Base-by-base conservation (phyloP, 2,113 vertebrate genomes). In the Philantomba maxwellii region DNA sequence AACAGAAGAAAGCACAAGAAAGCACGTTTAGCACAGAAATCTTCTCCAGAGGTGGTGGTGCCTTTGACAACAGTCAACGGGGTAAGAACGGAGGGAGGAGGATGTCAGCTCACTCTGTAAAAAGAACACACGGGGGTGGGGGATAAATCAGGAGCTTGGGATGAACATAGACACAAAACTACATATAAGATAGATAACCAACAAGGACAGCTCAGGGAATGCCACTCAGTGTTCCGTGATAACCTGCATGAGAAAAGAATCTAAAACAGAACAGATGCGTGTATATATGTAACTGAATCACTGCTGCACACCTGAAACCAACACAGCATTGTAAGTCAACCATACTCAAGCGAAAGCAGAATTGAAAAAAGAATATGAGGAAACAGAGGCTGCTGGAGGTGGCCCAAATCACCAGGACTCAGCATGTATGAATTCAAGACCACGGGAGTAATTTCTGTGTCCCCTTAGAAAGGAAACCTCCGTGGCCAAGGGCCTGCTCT, bases 391-490 rank as follows among this genome's bases (percentile, higher is more conserved):
- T 60, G 5, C 15, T 85, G 36, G 57, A 89, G 17, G 49, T 70
- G 78, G 43, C 26, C 39, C 77, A 70, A 62, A 87, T 55, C 55
- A n/a, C 81, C 55, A 11, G 53, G 73, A 81, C 82, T 89, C 43
- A 45, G 15, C 39, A n/a, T n/a, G 13, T n/a, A 19, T 73, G 49
- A 53, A 77, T 89, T 43, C 73, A 78, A 78, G 30, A 6, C 5
- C 36, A 84, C 75, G 55, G 16, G 87, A 77, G 66, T 30, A 73
- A 91, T 64, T 80, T 91, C 77, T 87, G 39, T n/a, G 36, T 21
- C 30, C 58, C 30, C 15, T 96, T 66, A 82, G 39, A 93, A 92
- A 92, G 36, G 87, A 93, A 93, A 75, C 78, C 53, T 89, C 75
- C 28, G 2, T 90, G 47, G 77, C 62, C 5, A 75, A 89, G 70